phyloP scores from a whole-genome alignment of 1,140 invertebrate species.

The Muscidifurax raptorellus region DNA sequence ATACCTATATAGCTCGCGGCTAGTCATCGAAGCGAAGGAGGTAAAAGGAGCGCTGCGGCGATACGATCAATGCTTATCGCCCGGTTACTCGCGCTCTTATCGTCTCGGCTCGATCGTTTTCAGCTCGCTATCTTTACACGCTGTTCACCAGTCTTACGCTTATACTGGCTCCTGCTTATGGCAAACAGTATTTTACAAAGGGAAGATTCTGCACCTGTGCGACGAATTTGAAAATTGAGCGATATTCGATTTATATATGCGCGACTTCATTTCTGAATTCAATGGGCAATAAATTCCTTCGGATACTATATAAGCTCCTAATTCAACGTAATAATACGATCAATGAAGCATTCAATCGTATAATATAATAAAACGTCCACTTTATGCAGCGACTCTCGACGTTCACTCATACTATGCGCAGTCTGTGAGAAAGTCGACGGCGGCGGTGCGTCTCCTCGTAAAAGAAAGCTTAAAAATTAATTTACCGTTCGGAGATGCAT shows the following conservation, averaged over 20 bases:
- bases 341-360: neutral
- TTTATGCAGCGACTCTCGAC: too few relatives aligned
- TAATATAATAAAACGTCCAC: too few relatives aligned
- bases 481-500: constrained; percentile 31
- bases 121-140: constrained; percentile 1
- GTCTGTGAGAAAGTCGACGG: constrained; percentile 1
- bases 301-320: too few relatives aligned
- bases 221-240: too few relatives aligned
- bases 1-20: too few relatives aligned
- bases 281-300: too few relatives aligned
- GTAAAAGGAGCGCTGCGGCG: neutral
- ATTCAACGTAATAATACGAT: neutral
- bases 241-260: too few relatives aligned
- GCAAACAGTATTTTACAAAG: too few relatives aligned
- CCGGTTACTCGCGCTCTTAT: constrained; percentile 2
- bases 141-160: constrained; percentile 1
- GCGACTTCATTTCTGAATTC: too few relatives aligned
- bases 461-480: constrained; percentile 29
- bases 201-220: too few relatives aligned
- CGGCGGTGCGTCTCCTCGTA: neutral
- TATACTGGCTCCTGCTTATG: neutral
- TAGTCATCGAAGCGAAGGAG: neutral
- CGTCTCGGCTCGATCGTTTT: constrained; percentile 15
- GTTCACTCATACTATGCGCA: neutral
- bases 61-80: constrained; percentile 39